phyloP scores from a whole-genome alignment of 2,888 invertebrate genomes.

The Thysanoteuthis rhombus region DNA sequence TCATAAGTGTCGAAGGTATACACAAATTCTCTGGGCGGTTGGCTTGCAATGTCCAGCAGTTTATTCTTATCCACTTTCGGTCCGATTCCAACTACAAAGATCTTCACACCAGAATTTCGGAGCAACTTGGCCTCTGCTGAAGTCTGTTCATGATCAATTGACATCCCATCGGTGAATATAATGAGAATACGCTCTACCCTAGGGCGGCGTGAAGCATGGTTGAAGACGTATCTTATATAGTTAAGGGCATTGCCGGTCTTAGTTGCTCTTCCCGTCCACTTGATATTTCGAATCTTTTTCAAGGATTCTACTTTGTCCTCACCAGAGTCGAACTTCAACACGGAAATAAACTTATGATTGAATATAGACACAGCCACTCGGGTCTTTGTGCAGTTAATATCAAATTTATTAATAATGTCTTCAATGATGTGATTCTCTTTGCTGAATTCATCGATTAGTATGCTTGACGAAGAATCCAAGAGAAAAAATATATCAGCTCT shows the following conservation, averaged over 20 bases:
- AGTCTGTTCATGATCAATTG: conserved; percentile 37
- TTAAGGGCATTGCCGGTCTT: conserved; percentile 43
- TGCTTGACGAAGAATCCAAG: conserved; percentile 23
- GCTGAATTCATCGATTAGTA: background rate
- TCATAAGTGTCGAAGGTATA: conserved; percentile 41
- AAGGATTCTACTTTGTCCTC: background rate
- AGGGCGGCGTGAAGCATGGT: conserved; percentile 29
- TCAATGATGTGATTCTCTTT: background rate
- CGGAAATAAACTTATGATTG: background rate
- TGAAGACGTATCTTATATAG: conserved; percentile 39
- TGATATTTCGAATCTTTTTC: conserved; percentile 13
- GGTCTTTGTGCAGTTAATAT: background rate
- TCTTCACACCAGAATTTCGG: conserved; percentile 38
- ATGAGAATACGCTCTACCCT: conserved; percentile 43
- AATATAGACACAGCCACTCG: background rate
- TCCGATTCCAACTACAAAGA: conserved; percentile 46
- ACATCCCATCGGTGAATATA: conserved; percentile 48
- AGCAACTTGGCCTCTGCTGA: conserved; percentile 38
- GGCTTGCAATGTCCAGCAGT: conserved; percentile 39
- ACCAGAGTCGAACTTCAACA: background rate
- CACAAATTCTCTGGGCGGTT: conserved; percentile 36
- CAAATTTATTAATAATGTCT: background rate
- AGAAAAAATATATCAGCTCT: conserved; percentile 15
- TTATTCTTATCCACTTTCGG: conserved; percentile 37
- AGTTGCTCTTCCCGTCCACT: conserved; percentile 41